Evolutionary conservation across 2,113 vertebrate genomes (phyloP), one percentile per base, ranked within the genome.

Genomic region (Hyperopisus bebe): DNA sequence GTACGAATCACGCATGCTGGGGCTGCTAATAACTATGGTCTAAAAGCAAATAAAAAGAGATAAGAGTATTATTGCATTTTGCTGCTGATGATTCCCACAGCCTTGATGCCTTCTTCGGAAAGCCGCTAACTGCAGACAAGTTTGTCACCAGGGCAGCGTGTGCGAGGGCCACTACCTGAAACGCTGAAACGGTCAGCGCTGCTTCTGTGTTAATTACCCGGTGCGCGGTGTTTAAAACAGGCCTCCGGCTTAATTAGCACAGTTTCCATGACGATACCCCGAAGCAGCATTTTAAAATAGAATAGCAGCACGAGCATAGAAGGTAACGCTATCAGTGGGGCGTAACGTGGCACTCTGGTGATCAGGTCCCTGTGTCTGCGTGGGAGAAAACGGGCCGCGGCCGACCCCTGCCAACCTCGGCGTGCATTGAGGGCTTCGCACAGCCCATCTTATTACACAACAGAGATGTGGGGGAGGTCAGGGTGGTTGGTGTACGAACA

Each of bases 241-340:
- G 50, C 53, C 86, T 50, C 35, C 3, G 31, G 53, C 11, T 48
- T 88, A 70, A 88, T 70, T 47, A 17, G 66, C 15, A 5, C 44
- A 19, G 55, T 88, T 70, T 88, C 87, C 87, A 88, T 88, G 55
- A 88, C 58, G n/a, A 70, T 88, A 70, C 42, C 13, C 21, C 24
- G 21, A 88, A 70, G 87, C 55, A 58, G 39, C 7, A 35, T 86
- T 50, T 86, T 51, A 50, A 86, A 88, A 66, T 66, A 15, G 51
- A 88, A 13, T 27, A 5, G 11, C 27, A 13, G 9, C 24, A 58
- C 1, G n/a, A 17, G 35, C 39, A 2, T n/a, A 13, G 31, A 88
- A 58, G 39, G 27, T 58, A 17, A 87, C 3, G 31, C 50, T 87
- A 24, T 87, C 19, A 27, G 31, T 27, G 50, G 47, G 27, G 50